Evolutionary conservation across 2,797 vertebrate species (phyloP), one percentile per base, ranked within the genome.

Genomic region (Manis pentadactyla): DNA sequence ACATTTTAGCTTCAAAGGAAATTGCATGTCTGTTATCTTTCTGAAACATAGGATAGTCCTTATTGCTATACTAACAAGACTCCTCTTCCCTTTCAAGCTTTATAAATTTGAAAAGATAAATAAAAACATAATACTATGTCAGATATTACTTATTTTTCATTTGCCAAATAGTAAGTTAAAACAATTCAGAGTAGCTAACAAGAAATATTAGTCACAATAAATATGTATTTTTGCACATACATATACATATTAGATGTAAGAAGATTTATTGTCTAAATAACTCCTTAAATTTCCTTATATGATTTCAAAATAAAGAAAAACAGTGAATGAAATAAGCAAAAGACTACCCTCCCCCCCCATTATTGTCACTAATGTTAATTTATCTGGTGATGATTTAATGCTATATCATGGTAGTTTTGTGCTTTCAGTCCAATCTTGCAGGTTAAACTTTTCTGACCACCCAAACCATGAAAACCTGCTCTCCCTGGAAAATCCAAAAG

Each of bases 401-500:
- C 37, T 93, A 25, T 82, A 68, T 84, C 87, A 59, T 92, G 57
- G 63, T 82, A 66, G 6, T 68, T 84, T 89, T 83, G 57, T 71
- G 17, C n/a, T 66, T 96, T 96, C 13, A 0, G 27, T 57, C 17
- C 17, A 63, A 1, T 64, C 17, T 97, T 69, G 55, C 61, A 77
- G 73, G 49, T 82, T 95, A 15, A 77, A 59, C 37, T 88, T 91
- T 95, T 83, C 42, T 82, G 51, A 86, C 75, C 19, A 92, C 55
- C 29, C 49, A 90, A 87, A 75, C 39, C 29, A 64, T 75, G 63
- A 88, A 97, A 96, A 92, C 74, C 59, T 95, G 68, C 61, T 51
- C 39, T 90, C n/a, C 34, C 63, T 91, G 39, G 87, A 94, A 96
- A 97, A 94, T 90, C 93, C 81, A 79, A 96, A 93, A 63, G 89